Evolutionary conservation across 2,888 invertebrate species (phyloP).

Genomic region (Anagyrus pseudococci): DNA sequence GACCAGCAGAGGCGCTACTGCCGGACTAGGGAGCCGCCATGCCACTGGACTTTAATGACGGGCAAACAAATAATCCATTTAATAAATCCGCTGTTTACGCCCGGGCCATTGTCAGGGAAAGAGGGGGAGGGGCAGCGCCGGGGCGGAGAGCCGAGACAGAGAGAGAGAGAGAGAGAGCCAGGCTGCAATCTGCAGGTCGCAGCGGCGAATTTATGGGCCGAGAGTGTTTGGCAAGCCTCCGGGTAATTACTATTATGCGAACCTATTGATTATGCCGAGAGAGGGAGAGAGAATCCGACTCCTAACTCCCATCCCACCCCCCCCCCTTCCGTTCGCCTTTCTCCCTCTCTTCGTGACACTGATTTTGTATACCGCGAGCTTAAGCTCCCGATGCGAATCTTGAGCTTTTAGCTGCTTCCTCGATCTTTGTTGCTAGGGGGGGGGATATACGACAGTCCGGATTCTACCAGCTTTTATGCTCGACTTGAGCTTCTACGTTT

Average conservation of each 20-base stretch:
- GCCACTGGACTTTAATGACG: too few relatives aligned
- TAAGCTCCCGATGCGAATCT: too few relatives aligned
- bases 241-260: conserved; percentile 40
- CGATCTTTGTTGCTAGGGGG: too few relatives aligned
- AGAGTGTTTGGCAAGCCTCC: conserved; percentile 38
- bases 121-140: too few relatives aligned
- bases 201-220: conserved; percentile 28
- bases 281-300: not conserved
- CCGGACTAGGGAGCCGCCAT: too few relatives aligned
- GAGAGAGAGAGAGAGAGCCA: not conserved
- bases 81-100: conserved; percentile 32
- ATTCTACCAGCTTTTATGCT: too few relatives aligned
- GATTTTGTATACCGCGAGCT: too few relatives aligned
- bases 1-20: too few relatives aligned
- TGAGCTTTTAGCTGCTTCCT: too few relatives aligned
- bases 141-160: too few relatives aligned
- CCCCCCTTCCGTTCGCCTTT: not conserved
- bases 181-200: conserved; percentile 25
- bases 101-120: not conserved
- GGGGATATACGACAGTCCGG: too few relatives aligned
- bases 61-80: conserved; percentile 38
- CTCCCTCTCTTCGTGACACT: not conserved
- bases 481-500: too few relatives aligned
- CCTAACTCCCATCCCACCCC: not conserved
- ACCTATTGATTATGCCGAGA: conserved; percentile 32